phyloP scores from a whole-genome alignment of 2,888 invertebrate species.

The Heliconius cydno region DNA sequence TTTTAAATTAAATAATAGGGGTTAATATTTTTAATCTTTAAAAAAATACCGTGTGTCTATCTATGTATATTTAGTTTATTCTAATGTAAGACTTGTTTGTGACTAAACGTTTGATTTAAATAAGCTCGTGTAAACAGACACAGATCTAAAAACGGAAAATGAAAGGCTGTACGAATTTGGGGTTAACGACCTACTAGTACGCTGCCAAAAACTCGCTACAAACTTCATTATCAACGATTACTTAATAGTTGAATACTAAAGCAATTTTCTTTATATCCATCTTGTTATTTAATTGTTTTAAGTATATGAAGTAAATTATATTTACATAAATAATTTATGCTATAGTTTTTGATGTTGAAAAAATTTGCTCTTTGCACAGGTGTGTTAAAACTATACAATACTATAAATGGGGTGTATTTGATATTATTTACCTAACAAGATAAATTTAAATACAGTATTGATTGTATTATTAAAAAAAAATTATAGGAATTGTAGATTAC shows the following conservation, averaged over 20 bases:
- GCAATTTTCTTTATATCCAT: slow-evolving; percentile 26
- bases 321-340: background rate
- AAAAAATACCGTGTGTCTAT: background rate
- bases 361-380: background rate
- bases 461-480: background rate
- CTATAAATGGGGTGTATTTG: no score
- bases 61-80: slow-evolving; percentile 27
- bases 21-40: background rate
- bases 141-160: slow-evolving; percentile 48
- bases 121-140: slow-evolving; percentile 37
- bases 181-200: slow-evolving; percentile 47
- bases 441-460: background rate
- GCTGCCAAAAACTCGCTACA: slow-evolving; percentile 45
- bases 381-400: background rate
- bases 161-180: slow-evolving; percentile 47
- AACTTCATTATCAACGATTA: slow-evolving; percentile 47
- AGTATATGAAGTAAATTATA: background rate
- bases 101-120: slow-evolving; percentile 38
- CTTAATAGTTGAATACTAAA: slow-evolving; percentile 45
- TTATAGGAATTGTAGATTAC: background rate
- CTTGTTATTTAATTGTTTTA: slow-evolving; percentile 5
- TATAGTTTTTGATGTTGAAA: background rate
- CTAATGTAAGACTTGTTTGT: slow-evolving; percentile 39
- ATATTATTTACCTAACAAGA: background rate
- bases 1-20: background rate